Evolutionary conservation across 2,797 vertebrate genomes (phyloP).

Genomic region (Eurystomus glaucurus): DNA sequence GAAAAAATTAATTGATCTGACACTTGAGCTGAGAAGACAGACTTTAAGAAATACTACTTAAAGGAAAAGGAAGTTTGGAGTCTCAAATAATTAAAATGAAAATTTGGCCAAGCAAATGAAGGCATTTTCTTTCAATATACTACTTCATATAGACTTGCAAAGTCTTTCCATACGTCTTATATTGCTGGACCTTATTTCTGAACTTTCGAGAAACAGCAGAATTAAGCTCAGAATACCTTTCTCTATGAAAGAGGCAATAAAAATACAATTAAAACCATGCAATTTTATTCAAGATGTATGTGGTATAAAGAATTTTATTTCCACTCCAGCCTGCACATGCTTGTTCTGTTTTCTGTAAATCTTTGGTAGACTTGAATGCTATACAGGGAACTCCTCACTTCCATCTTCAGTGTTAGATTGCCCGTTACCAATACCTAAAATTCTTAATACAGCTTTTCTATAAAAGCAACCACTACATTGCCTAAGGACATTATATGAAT

Average conservation of each 20-base stretch:
- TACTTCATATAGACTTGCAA: background rate
- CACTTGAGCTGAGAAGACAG: slow-evolving; percentile 75
- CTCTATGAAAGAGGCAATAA: background rate
- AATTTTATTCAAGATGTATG: background rate
- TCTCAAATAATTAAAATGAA: slow-evolving; percentile 68
- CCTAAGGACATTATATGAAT: background rate
- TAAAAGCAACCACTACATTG: background rate
- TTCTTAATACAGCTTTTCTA: background rate
- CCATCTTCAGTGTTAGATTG: background rate
- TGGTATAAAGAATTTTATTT: background rate
- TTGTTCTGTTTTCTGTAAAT: background rate
- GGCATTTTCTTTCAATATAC: background rate
- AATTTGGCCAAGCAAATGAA: slow-evolving; percentile 45
- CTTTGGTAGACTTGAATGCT: background rate
- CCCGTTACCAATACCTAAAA: background rate
- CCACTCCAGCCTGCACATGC: background rate
- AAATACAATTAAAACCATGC: background rate
- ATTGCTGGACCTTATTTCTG: background rate
- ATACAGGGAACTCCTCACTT: background rate
- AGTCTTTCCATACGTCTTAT: background rate
- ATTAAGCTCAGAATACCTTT: background rate
- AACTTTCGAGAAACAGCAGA: background rate
- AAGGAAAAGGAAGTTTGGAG: slow-evolving; percentile 59
- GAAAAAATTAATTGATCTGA: slow-evolving; percentile 79
- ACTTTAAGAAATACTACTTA: slow-evolving; percentile 67